Evolutionary conservation across 1,140 invertebrate species (phyloP), one percentile per base, ranked within the genome.

Genomic region (Sitobion miscanthi): DNA sequence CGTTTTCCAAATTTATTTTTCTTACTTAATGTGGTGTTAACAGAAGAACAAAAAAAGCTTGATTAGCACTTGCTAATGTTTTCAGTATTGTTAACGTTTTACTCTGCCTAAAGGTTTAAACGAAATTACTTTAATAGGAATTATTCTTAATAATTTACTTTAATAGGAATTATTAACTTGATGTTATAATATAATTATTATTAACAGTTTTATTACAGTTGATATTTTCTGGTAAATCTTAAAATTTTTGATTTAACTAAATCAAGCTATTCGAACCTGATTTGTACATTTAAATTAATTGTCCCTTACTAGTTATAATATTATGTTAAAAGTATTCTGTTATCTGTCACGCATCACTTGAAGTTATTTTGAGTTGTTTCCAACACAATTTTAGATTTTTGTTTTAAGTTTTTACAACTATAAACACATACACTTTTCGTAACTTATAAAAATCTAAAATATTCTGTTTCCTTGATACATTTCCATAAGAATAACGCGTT

Each of bases 291-390:
- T 77, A 1, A 77, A 77, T 77, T 77, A 77, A 77, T 77, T 35
- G 14, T 0, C 4, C 14, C n/a, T 77, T n/a, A 77, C 7, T 5
- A n/a, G 1, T n/a, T 77, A 77, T 6, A 69, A 30, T 14, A 77
- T 77, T n/a, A n/a, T 77, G 14, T 17, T 17, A 77, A 69, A n/a
- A 69, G 30, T 77, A 17, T 2, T 69, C 30, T n/a, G 7, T n/a
- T 77, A 77, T n/a, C 0, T 77, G 5, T 6, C 4, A 17, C n/a
- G 14, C n/a, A 17, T n/a, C 0, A 0, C 14, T 14, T 35, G n/a
- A 35, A n/a, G 62, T 20, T n/a, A 69, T n/a, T 69, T 69, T 69
- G n/a, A 69, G 11, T 69, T 69, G 17, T 69, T 17, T n/a, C 0
- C 4, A 11, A 69, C 30, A 77, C 30, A 35, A n/a, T 77, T 77